A percentile compares a stretch with the other conserved stretches of the same genome.
These are phyloP conservation scores for Cosmia trapezina DNA, from an alignment of 2,888 invertebrate species.

Conservation along the genomic window DNA sequence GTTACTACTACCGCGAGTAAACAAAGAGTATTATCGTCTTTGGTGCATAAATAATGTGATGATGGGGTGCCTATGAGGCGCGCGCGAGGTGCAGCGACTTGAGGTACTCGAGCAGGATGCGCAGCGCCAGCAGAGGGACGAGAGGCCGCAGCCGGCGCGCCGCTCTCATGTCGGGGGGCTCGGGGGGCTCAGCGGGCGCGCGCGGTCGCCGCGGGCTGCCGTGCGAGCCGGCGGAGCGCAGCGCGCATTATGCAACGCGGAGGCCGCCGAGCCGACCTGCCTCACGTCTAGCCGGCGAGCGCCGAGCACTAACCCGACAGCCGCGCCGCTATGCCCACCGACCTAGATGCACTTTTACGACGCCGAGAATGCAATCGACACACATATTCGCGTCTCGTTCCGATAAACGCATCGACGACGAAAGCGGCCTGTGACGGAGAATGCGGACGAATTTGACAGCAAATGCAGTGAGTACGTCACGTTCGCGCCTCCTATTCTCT, in stretches of 20 bases:
- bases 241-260: slow-evolving; percentile 85
- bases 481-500: slow-evolving; percentile 83
- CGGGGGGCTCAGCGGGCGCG: slow-evolving; percentile 60
- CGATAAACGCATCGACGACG: slow-evolving; percentile 90
- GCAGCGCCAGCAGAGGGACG: slow-evolving; percentile 82
- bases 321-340: slow-evolving; percentile 85
- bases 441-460: slow-evolving; percentile 89
- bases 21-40: slow-evolving; percentile 73
- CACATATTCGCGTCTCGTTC: slow-evolving; percentile 90
- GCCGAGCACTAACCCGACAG: slow-evolving; percentile 86
- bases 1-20: slow-evolving; percentile 67
- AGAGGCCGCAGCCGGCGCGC: slow-evolving; percentile 78
- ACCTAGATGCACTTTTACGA: slow-evolving; percentile 90
- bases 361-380: slow-evolving; percentile 89
- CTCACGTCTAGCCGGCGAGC: slow-evolving; percentile 86
- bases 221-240: slow-evolving; percentile 79
- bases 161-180: slow-evolving; percentile 70
- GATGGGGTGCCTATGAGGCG: slow-evolving; percentile 61
- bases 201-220: slow-evolving; percentile 68
- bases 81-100: slow-evolving; percentile 80
- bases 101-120: slow-evolving; percentile 84
- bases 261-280: slow-evolving; percentile 84
- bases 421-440: slow-evolving; percentile 90
- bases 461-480: slow-evolving; percentile 88
- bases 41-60: slow-evolving; percentile 59